These are phyloP conservation scores for Trachymyrmex cornetzi DNA, from an alignment of 1,140 invertebrate genomes.

Conservation along the genomic window DNA sequence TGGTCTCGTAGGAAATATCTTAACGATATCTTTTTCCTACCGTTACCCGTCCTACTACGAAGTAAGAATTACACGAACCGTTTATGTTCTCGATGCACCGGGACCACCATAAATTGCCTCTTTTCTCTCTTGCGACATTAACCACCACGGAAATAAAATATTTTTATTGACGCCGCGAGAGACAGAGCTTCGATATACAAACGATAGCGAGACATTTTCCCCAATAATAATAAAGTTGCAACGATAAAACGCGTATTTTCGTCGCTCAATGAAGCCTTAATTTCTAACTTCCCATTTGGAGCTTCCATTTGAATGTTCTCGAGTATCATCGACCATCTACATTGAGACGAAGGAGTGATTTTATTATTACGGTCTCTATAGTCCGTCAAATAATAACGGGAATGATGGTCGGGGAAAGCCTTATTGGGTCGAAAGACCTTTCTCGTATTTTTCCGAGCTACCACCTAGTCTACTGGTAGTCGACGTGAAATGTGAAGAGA, in stretches of 20 bases:
- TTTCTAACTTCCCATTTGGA: constrained; percentile 9
- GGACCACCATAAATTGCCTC: constrained; percentile 41
- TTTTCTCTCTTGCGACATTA: constrained; percentile 47
- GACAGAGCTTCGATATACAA: constrained; percentile 27
- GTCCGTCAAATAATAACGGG: constrained; percentile 61
- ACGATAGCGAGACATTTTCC: background rate
- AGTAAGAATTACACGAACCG: constrained; percentile 61
- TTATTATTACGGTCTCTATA: constrained; percentile 64
- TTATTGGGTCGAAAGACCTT: constrained; percentile 76
- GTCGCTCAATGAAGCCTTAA: constrained; percentile 44
- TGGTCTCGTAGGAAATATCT: constrained; percentile 76
- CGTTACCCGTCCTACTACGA: constrained; percentile 27
- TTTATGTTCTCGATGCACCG: constrained; percentile 38
- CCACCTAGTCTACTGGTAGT: constrained; percentile 51
- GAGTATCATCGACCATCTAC: constrained; percentile 27
- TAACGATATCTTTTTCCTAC: constrained; percentile 71
- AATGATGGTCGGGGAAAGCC: constrained; percentile 42
- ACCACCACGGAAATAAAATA: constrained; percentile 53
- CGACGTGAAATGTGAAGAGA: constrained; percentile 66
- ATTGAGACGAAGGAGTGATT: constrained; percentile 34
- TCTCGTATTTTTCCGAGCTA: constrained; percentile 79
- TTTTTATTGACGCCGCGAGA: constrained; percentile 50
- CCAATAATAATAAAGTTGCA: constrained; percentile 19
- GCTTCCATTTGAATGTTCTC: constrained; percentile 5
- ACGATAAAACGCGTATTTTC: constrained; percentile 46